Evolutionary conservation across 2,888 invertebrate species (phyloP), one percentile per base, ranked within the genome.

Genomic region (Bruchidius siliquastri): DNA sequence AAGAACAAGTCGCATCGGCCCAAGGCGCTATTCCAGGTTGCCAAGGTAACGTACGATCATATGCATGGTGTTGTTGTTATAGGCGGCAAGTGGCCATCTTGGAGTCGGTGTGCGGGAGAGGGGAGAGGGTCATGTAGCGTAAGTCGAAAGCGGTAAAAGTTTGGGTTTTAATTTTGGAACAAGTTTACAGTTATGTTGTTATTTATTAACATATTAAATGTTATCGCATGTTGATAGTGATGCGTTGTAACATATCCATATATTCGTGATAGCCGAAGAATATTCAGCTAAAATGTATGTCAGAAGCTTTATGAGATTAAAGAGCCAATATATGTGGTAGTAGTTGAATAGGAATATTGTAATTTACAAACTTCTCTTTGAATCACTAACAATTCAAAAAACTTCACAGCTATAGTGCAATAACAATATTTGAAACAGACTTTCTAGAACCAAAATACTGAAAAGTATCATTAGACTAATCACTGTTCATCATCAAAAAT

Each of bases 11-110:
- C 85, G 80, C 88, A 88, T 73, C 84, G 88, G 82, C 88, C 88
- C 77, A 90, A 89, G 83, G 93, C 93, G 79, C 89, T 93, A 75
- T 93, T 90, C 86, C 93, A 93, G 87, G 91, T 93, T 83, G 92
- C 92, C 73, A 93, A 93, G 92, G 93, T 93, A 85, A 88, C 66
- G 71, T 67, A 49, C 13, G 22, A 71, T 88, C 82, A 74, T 49
- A 13, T 49, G 18, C 49, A n/a, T n/a, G 32, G n/a, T 30, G 13
- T 67, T 70, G 49, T 49, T 49, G 49, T 32, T 70, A 69, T 68
- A 32, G 67, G 20, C 71, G 75, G 72, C 76, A 74, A 72, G 77
- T 76, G 75, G 78, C 78, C 79, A 80, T 80, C 73, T 78, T 79
- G 74, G 71, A 68, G 32, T 69, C 66, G 20, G 71, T 69, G n/a